Percentiles rank a stretch among this genome's conserved stretches.
Conservation (phyloP, 2,113 vertebrate species). For the Pao palembangensis region DNA sequence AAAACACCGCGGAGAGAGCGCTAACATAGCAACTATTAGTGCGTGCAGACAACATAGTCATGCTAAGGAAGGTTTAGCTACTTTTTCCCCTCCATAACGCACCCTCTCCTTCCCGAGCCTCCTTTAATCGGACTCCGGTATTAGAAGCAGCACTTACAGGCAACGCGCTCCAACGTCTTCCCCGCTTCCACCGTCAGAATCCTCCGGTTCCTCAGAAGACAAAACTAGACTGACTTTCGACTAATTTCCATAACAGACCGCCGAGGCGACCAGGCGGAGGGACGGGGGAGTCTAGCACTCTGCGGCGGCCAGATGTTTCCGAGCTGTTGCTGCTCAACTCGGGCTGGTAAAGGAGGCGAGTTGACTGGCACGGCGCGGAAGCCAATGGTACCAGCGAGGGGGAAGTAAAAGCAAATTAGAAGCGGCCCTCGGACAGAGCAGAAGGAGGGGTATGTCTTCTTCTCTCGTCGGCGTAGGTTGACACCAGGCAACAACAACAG, state of each 20-base stretch:
- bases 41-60: slow-evolving; percentile 61
- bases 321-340: slow-evolving; percentile 84
- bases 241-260: slow-evolving; percentile 77
- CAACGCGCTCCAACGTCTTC: slow-evolving; percentile 72
- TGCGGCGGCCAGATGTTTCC: slow-evolving; percentile 83
- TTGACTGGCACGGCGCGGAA: slow-evolving; percentile 74
- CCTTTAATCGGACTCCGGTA: slow-evolving; percentile 68
- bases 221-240: slow-evolving; percentile 75
- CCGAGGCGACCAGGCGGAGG: slow-evolving; percentile 61
- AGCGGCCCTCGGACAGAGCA: slow-evolving; percentile 63
- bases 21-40: slow-evolving; percentile 66
- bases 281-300: slow-evolving; percentile 67
- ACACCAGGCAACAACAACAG: slow-evolving; percentile 74
- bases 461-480: slow-evolving; percentile 73
- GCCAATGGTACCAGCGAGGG: slow-evolving; percentile 73
- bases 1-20: slow-evolving; percentile 51
- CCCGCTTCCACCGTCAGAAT: slow-evolving; percentile 29
- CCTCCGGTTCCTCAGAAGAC: slow-evolving; percentile 16
- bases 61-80: slow-evolving; percentile 71
- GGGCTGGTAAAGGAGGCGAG: slow-evolving; percentile 66
- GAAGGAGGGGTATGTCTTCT: slow-evolving; percentile 75
- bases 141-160: slow-evolving; percentile 75
- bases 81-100: slow-evolving; percentile 72
- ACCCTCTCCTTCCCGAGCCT: slow-evolving; percentile 57
- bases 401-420: slow-evolving; percentile 73